These are phyloP conservation scores for Pyxicephalus adspersus DNA, from an alignment of 2,113 vertebrate genomes.

Conservation along the genomic window DNA sequence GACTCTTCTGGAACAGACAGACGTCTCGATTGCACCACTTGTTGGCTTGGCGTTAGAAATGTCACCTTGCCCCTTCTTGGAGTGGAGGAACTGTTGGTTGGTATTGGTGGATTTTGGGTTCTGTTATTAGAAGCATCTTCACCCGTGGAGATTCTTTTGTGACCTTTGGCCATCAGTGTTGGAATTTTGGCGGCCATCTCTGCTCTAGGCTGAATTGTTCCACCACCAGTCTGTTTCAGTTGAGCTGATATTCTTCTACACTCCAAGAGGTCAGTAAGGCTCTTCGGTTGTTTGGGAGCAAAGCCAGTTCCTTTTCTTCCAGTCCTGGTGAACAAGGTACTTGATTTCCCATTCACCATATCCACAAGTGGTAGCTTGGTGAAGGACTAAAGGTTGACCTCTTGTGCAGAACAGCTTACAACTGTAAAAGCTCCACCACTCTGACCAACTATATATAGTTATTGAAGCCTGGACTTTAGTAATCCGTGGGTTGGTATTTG, in stretches of 20 bases:
- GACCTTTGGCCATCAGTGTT: neutral
- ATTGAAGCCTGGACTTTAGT: neutral
- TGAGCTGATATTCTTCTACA: neutral
- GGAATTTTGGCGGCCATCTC: neutral
- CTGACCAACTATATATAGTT: constrained; percentile 29
- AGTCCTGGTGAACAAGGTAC: neutral
- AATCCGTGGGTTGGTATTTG: neutral
- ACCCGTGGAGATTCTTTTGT: neutral
- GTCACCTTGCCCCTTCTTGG: constrained; percentile 34
- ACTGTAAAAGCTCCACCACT: neutral
- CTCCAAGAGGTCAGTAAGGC: neutral
- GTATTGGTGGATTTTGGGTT: constrained; percentile 17
- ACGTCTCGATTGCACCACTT: constrained; percentile 5
- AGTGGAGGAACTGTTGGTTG: neutral
- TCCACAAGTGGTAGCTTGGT: neutral
- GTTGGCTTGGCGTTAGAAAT: neutral
- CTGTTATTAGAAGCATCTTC: neutral
- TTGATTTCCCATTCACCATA: constrained; percentile 13
- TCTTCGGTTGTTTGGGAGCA: neutral
- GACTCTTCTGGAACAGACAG: constrained; percentile 41
- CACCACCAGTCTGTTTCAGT: neutral
- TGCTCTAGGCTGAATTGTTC: neutral
- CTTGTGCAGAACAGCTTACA: too few relatives aligned
- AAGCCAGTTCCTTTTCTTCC: neutral
- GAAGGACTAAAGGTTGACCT: too few relatives aligned